Conservation (phyloP, 2,888 invertebrate species). For the Xiphydria camelus region DNA sequence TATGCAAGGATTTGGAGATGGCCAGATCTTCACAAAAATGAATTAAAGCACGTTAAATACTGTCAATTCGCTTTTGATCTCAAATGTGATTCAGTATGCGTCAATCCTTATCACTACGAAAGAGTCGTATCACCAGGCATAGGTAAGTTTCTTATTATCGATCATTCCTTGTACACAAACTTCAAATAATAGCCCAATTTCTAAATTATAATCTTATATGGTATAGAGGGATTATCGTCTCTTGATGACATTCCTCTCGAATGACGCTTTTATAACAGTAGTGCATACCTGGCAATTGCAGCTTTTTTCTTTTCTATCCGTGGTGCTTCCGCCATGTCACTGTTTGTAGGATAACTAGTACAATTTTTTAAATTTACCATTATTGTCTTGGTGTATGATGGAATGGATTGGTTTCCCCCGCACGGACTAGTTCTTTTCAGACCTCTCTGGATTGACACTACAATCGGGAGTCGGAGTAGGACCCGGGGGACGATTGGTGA, state of each 20-base stretch:
- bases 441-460: slow-evolving; percentile 88
- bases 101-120: slow-evolving; percentile 99
- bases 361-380: slow-evolving; percentile 51
- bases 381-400: slow-evolving; percentile 54
- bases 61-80: slow-evolving; percentile 99
- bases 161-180: no score
- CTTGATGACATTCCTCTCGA: no score
- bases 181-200: no score
- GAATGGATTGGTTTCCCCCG: slow-evolving; percentile 55
- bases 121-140: slow-evolving; percentile 98
- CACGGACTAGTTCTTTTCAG: slow-evolving; percentile 63
- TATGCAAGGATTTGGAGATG: slow-evolving; percentile 99
- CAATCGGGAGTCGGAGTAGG: slow-evolving; percentile 68
- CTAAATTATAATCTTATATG: no score
- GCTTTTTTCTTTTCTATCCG: no score
- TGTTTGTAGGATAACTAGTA: slow-evolving; percentile 34
- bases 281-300: no score
- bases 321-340: no score
- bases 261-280: no score
- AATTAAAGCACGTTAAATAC: slow-evolving; percentile 95
- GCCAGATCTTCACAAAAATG: slow-evolving; percentile 99
- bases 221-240: no score
- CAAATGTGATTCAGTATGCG: slow-evolving; percentile 98
- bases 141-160: no score
- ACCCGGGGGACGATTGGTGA: slow-evolving; percentile 77